These are phyloP conservation scores for Bombylius major DNA, from an alignment of 2,888 invertebrate species.

Conservation along the genomic window DNA sequence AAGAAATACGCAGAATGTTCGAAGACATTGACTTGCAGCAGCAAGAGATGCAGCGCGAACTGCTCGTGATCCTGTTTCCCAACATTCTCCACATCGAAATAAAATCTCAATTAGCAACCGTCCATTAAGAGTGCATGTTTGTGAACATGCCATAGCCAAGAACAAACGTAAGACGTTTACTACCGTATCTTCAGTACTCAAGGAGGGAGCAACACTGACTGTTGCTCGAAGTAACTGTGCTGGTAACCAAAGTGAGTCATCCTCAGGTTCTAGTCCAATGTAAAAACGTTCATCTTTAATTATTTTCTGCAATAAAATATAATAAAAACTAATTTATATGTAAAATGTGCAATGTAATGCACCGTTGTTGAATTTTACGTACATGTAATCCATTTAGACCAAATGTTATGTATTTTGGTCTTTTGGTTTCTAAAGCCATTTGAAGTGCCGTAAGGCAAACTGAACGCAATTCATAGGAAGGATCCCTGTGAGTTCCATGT, in stretches of 20 bases:
- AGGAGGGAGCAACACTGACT: conserved; percentile 44
- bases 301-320: conserved; percentile 51
- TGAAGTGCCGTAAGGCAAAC: conserved; percentile 77
- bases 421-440: conserved; percentile 74
- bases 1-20: conserved; percentile 72
- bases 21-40: conserved; percentile 76
- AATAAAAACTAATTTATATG: background rate
- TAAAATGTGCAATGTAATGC: no score
- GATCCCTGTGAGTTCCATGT: conserved; percentile 62
- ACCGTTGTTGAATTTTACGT: conserved; percentile 38
- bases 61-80: conserved; percentile 63
- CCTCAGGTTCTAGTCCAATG: conserved; percentile 78
- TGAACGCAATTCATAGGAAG: conserved; percentile 70
- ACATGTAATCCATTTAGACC: conserved; percentile 86
- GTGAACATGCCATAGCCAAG: conserved; percentile 75
- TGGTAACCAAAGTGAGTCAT: conserved; percentile 85
- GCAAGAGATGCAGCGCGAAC: conserved; percentile 80
- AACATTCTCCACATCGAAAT: conserved; percentile 72
- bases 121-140: conserved; percentile 81
- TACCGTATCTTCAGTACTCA: conserved; percentile 69
- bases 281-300: conserved; percentile 86
- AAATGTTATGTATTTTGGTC: conserved; percentile 69
- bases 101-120: conserved; percentile 76
- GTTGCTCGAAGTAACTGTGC: conserved; percentile 81
- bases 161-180: conserved; percentile 58